A percentile compares a stretch with the other conserved stretches of the same genome.
Conservation (phyloP, 2,113 vertebrate species). For the Amblyornis subalaris region DNA sequence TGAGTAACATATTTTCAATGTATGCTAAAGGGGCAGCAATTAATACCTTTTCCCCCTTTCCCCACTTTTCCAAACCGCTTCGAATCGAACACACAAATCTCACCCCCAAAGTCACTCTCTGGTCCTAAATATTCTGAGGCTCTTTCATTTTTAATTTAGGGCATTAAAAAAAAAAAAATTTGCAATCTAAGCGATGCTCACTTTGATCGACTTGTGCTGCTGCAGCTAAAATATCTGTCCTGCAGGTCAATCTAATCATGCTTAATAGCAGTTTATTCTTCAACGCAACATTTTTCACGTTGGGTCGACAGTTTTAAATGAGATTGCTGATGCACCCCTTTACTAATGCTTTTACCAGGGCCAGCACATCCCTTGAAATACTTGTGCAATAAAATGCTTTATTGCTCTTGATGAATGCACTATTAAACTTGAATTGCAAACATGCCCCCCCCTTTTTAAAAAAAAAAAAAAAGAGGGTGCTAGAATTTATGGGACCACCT, state of each 20-base stretch:
- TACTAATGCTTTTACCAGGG: conserved; percentile 44
- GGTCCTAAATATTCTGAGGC: conserved; percentile 8
- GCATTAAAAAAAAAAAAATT: conserved; percentile 10
- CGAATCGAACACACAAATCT: neutral
- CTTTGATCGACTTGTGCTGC: conserved; percentile 57
- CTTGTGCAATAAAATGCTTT: conserved; percentile 58
- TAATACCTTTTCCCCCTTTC: neutral
- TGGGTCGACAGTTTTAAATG: conserved; percentile 61
- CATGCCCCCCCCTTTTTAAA: neutral
- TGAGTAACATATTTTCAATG: conserved; percentile 65
- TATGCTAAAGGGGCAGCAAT: conserved; percentile 56
- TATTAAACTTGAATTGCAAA: conserved; percentile 38
- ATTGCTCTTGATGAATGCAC: conserved; percentile 38
- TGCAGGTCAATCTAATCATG: conserved; percentile 67
- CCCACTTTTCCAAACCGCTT: neutral
- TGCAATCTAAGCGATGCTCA: conserved; percentile 38
- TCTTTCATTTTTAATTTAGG: conserved; percentile 46
- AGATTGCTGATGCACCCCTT: conserved; percentile 57
- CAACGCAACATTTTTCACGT: conserved; percentile 54
- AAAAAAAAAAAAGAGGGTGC: neutral
- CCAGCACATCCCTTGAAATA: conserved; percentile 38
- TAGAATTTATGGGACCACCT: conserved; percentile 10
- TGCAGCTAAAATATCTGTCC: conserved; percentile 62
- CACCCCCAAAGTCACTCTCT: conserved; percentile 9
- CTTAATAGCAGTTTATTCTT: conserved; percentile 68